A percentile compares a stretch with the other conserved stretches of the same genome.
These are phyloP conservation scores for Ecdyonurus torrentis DNA, from an alignment of 2,888 invertebrate species.

Conservation along the genomic window DNA sequence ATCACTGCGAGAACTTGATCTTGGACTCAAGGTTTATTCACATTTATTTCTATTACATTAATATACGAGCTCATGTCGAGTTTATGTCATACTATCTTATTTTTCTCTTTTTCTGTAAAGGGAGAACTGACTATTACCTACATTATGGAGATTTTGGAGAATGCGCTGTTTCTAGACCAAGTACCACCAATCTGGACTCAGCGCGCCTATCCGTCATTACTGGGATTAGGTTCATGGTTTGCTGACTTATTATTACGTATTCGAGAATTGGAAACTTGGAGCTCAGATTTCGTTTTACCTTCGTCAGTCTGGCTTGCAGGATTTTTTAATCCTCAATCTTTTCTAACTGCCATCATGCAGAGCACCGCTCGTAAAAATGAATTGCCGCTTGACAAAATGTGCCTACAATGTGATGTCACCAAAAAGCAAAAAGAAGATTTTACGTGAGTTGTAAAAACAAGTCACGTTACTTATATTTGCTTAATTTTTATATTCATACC, in stretches of 20 bases:
- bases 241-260: constrained; percentile 73
- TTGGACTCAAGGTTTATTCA: constrained; percentile 61
- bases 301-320: constrained; percentile 91
- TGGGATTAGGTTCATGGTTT: constrained; percentile 82
- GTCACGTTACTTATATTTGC: not conserved
- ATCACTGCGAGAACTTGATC: constrained; percentile 77
- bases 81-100: too few species aligned
- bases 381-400: constrained; percentile 91
- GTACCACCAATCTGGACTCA: constrained; percentile 78
- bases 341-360: constrained; percentile 95
- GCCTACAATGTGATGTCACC: constrained; percentile 90
- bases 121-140: constrained; percentile 92
- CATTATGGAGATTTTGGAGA: constrained; percentile 91
- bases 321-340: constrained; percentile 95
- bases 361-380: constrained; percentile 86
- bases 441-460: constrained; percentile 41
- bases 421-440: constrained; percentile 94
- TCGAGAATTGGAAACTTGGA: constrained; percentile 85
- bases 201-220: constrained; percentile 80
- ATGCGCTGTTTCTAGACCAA: constrained; percentile 81
- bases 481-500: not conserved
- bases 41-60: not conserved
- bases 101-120: too few species aligned
- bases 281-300: constrained; percentile 83
- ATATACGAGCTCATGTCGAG: not conserved